A percentile compares a stretch with the other conserved stretches of the same genome.
Evolutionary conservation across 2,888 invertebrate species (phyloP).

Genomic region (Sphecodes monilicornis): DNA sequence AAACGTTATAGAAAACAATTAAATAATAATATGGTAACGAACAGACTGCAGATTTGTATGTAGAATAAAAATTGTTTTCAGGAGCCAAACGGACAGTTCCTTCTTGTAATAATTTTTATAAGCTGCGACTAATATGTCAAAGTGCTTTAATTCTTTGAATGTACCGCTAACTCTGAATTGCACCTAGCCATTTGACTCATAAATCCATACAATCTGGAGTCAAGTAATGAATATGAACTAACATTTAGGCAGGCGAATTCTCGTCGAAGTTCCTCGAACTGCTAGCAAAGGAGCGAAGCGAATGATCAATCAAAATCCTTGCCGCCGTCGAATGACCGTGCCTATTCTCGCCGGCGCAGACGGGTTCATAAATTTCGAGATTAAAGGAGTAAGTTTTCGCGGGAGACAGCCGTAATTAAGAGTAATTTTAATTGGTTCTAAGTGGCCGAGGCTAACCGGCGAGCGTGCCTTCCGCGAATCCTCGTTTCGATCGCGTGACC

Average conservation of each 20-base stretch:
- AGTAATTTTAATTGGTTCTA: constrained; percentile 58
- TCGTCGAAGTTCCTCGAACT: not conserved
- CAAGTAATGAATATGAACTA: not conserved
- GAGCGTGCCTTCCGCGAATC: constrained; percentile 64
- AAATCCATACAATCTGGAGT: not conserved
- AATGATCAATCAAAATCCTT: constrained; percentile 46
- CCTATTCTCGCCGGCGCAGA: not conserved
- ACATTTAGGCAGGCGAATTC: not conserved
- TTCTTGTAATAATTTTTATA: too few species aligned
- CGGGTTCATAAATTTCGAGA: constrained; percentile 50
- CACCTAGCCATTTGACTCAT: not conserved
- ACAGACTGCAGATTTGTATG: too few species aligned
- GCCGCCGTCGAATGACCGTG: constrained; percentile 8
- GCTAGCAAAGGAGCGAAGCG: not conserved
- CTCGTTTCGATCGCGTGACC: constrained; percentile 64
- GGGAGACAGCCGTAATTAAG: constrained; percentile 49
- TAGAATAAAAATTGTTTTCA: too few species aligned
- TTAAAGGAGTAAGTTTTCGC: constrained; percentile 31
- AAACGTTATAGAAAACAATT: too few species aligned
- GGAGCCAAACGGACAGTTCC: too few species aligned
- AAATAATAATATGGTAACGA: too few species aligned
- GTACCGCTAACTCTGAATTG: too few species aligned
- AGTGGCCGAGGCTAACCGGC: constrained; percentile 45
- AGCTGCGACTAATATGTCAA: not conserved
- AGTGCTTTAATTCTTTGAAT: too few species aligned